A percentile compares a stretch with the other conserved stretches of the same genome.
These are phyloP conservation scores for Diaprepes abbreviatus DNA, from an alignment of 2,888 invertebrate species.

Conservation along the genomic window DNA sequence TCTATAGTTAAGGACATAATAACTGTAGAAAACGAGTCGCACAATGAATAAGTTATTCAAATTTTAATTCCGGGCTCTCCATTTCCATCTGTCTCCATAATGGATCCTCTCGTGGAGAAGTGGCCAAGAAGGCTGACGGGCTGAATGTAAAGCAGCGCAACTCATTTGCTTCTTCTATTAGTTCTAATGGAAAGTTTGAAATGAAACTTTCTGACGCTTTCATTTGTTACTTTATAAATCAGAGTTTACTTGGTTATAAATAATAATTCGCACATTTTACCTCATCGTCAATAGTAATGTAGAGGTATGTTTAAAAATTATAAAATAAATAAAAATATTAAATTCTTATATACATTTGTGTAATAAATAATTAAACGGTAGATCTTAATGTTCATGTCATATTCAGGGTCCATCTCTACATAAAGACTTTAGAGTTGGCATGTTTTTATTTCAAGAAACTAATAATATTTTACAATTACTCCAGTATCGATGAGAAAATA, in stretches of 20 bases:
- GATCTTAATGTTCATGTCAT: background rate
- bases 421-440: background rate
- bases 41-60: constrained; percentile 44
- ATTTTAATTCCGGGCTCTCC: constrained; percentile 39
- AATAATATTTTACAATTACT: background rate
- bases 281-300: background rate
- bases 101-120: constrained; percentile 29
- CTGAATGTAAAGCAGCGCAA: constrained; percentile 20
- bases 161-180: constrained; percentile 33
- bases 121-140: constrained; percentile 24
- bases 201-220: constrained; percentile 27
- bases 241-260: background rate
- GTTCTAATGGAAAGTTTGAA: constrained; percentile 38
- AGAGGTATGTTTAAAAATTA: background rate
- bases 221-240: background rate
- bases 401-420: background rate
- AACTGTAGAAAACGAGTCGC: constrained; percentile 23
- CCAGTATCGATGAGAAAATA: background rate
- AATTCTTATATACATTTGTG: background rate
- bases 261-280: background rate
- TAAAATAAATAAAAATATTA: no score
- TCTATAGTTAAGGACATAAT: constrained; percentile 11
- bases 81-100: constrained; percentile 44
- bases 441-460: background rate
- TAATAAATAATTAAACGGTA: background rate